Percentiles rank a stretch among this genome's conserved stretches.
Evolutionary conservation across 1,140 invertebrate species (phyloP).

Genomic region (Aphaenogaster floridana): DNA sequence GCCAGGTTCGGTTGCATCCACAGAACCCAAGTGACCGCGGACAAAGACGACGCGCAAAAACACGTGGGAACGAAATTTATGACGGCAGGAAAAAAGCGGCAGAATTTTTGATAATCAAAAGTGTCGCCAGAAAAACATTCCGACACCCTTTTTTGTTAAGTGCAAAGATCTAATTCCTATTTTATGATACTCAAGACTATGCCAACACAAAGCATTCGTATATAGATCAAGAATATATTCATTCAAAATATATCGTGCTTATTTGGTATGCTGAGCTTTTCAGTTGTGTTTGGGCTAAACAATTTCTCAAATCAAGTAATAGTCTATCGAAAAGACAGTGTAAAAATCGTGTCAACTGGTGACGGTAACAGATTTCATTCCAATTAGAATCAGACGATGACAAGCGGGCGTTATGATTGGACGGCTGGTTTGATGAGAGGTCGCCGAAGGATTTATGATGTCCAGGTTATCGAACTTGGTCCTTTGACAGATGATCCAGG

Average conservation of each 20-base stretch:
- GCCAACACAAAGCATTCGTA: background rate
- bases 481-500: slow-evolving; percentile 40
- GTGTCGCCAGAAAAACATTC: background rate
- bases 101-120: slow-evolving; percentile 24
- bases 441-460: slow-evolving; percentile 51
- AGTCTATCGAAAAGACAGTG: background rate
- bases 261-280: background rate
- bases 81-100: slow-evolving; percentile 15
- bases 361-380: slow-evolving; percentile 36
- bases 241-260: background rate
- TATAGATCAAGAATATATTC: background rate
- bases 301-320: background rate
- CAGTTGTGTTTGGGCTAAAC: background rate
- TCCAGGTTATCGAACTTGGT: slow-evolving; percentile 35
- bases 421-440: slow-evolving; percentile 33
- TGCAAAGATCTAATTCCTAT: background rate
- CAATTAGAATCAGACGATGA: slow-evolving; percentile 58
- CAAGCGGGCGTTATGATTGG: slow-evolving; percentile 52
- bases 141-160: background rate
- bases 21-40: slow-evolving; percentile 6
- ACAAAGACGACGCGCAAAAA: slow-evolving; percentile 33
- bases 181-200: background rate
- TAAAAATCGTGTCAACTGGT: slow-evolving; percentile 14
- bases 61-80: slow-evolving; percentile 43
- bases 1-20: slow-evolving; percentile 52